Conservation (phyloP, 2,888 invertebrate genomes). For the Trichopria drosophilae region DNA sequence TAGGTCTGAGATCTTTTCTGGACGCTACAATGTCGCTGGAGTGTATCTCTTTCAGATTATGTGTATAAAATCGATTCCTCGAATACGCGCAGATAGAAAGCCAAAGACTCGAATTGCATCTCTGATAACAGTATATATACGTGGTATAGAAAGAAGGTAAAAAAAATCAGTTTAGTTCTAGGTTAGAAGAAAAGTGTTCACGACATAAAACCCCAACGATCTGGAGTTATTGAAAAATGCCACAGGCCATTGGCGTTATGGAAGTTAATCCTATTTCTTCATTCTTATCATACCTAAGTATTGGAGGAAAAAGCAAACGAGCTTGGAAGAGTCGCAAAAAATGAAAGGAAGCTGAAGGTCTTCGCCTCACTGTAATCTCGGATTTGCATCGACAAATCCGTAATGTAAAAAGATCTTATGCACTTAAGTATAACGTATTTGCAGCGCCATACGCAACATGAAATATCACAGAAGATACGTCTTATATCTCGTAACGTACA, state of each 20-base stretch:
- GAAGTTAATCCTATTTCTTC: conserved; percentile 17
- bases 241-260: conserved; percentile 16
- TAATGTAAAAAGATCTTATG: no score
- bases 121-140: conserved; percentile 5
- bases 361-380: no score
- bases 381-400: no score
- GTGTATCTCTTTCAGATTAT: no score
- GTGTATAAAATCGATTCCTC: not conserved
- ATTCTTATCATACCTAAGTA: not conserved
- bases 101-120: conserved; percentile 9
- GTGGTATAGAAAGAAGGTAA: conserved; percentile 4
- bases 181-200: conserved; percentile 2
- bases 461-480: no score
- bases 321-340: conserved; percentile 5
- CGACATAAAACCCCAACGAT: conserved; percentile 1
- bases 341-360: no score
- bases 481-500: no score
- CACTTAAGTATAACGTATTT: no score
- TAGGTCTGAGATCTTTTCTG: no score
- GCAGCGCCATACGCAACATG: no score
- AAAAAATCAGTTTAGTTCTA: conserved; percentile 15
- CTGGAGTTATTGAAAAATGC: not conserved
- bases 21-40: no score
- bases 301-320: not conserved
- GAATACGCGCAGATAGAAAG: conserved; percentile 5